Percentiles rank a stretch among this genome's conserved stretches.
Evolutionary conservation across 2,113 vertebrate species (phyloP).

Genomic region (Channa maculata): DNA sequence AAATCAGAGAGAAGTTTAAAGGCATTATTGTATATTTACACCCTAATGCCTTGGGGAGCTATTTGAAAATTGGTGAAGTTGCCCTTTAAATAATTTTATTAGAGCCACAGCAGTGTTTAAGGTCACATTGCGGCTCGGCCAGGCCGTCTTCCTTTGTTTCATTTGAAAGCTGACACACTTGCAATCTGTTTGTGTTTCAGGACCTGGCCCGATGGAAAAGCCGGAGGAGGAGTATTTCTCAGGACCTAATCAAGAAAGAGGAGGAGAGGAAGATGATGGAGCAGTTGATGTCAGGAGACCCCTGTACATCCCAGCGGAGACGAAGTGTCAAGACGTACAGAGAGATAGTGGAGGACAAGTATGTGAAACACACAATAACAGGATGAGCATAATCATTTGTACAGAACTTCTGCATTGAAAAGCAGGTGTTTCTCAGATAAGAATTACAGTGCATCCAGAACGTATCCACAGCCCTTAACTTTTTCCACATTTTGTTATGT

Average conservation of each 20-base stretch:
- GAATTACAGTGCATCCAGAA: not conserved
- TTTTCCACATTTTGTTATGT: no score
- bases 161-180: conserved; percentile 8
- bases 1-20: no score
- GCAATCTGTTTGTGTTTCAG: conserved; percentile 70
- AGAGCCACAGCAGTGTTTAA: conserved; percentile 8
- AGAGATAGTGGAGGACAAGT: conserved; percentile 99
- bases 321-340: conserved; percentile 98
- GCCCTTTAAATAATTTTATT: not conserved
- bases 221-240: conserved; percentile 93
- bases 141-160: not conserved
- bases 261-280: conserved; percentile 98
- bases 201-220: conserved; percentile 97
- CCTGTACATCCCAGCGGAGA: conserved; percentile 84
- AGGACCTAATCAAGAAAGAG: conserved; percentile 97
- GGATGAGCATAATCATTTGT: not conserved
- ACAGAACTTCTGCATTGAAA: not conserved
- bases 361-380: conserved; percentile 59
- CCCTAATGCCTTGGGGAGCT: no score
- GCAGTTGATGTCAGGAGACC: conserved; percentile 85
- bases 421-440: conserved; percentile 14
- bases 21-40: no score
- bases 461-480: no score
- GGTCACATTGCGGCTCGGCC: not conserved
- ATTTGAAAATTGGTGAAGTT: no score